A percentile compares a stretch with the other conserved stretches of the same genome.
Conservation (phyloP, 2,113 vertebrate genomes). For the Prinia subflava region DNA sequence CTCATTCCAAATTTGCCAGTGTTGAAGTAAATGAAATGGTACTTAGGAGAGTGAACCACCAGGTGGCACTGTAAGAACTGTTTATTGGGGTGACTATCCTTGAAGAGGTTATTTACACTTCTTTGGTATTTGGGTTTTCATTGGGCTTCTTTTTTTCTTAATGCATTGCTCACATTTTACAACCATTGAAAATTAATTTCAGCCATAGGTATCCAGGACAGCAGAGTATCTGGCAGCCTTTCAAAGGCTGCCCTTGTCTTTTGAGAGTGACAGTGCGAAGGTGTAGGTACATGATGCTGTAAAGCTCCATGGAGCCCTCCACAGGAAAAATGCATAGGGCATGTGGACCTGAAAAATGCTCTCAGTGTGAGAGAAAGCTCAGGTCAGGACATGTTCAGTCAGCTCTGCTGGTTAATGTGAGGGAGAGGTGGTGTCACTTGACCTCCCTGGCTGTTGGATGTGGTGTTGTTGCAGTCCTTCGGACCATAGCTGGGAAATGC, state of each 20-base stretch:
- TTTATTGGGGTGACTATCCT: neutral
- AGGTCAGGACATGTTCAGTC: neutral
- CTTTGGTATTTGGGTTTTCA: neutral
- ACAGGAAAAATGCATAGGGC: neutral
- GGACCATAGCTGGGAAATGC: neutral
- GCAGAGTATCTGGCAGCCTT: neutral
- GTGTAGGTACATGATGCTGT: neutral
- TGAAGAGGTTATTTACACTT: neutral
- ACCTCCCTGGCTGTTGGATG: neutral
- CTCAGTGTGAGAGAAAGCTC: neutral
- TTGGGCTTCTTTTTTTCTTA: no score
- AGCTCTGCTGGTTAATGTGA: neutral
- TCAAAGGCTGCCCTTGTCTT: neutral
- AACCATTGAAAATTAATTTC: neutral
- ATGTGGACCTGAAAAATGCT: neutral
- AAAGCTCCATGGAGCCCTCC: neutral
- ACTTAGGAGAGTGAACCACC: slow-evolving; percentile 10
- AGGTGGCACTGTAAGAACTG: slow-evolving; percentile 62
- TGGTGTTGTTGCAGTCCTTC: fast-evolving
- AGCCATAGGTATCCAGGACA: neutral
- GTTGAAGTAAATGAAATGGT: neutral
- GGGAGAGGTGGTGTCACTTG: neutral
- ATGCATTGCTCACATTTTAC: neutral
- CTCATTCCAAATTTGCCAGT: neutral
- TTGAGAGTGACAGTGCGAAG: fast-evolving